phyloP scores from a whole-genome alignment of 2,113 vertebrate genomes.

The Rousettus leschenaultii region DNA sequence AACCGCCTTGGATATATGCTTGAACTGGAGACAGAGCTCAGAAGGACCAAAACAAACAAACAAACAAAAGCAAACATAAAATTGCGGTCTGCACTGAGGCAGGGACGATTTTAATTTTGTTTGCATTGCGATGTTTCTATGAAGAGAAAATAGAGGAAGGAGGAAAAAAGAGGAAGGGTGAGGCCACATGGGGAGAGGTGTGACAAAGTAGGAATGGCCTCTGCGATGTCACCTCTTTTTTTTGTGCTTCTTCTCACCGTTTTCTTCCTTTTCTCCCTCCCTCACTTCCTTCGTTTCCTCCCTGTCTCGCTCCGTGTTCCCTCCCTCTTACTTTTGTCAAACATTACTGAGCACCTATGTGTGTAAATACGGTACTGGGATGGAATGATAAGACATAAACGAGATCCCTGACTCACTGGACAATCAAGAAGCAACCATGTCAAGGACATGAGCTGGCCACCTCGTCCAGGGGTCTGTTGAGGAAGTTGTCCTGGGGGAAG shows the following conservation, averaged over 20 bases:
- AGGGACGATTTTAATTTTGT: neutral
- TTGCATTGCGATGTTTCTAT: neutral
- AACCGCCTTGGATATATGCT: neutral
- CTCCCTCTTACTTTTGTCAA: neutral
- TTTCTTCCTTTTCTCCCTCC: neutral
- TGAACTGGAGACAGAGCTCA: neutral
- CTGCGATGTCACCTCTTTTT: no score
- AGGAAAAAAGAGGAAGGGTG: neutral
- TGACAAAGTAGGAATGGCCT: neutral
- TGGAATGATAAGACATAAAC: no score
- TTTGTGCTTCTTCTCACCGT: neutral
- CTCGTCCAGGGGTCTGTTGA: neutral
- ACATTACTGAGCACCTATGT: neutral
- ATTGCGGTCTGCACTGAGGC: neutral
- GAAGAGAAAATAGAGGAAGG: neutral
- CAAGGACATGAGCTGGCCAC: no score
- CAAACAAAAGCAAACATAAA: neutral
- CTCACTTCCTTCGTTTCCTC: neutral
- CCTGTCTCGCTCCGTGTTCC: neutral
- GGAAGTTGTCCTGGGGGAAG: neutral
- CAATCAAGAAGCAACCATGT: neutral
- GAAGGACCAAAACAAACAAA: neutral
- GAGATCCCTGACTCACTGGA: neutral
- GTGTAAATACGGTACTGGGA: neutral
- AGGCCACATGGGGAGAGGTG: accelerated